A percentile compares a stretch with the other conserved stretches of the same genome.
Conservation (phyloP, 2,113 vertebrate species). For the Salvelinus fontinalis region DNA sequence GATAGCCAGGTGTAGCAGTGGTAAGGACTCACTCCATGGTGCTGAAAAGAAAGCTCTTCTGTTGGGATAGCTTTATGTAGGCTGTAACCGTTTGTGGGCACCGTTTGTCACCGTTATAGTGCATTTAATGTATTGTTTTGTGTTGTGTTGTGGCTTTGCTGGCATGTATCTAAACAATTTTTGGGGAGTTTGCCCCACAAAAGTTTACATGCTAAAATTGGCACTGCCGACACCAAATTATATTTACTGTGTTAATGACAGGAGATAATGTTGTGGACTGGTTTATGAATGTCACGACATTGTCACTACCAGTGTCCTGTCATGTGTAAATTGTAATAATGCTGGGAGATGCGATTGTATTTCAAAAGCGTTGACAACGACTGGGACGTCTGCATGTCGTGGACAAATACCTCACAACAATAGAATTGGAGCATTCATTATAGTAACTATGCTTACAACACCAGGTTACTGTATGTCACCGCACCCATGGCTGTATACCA, state of each 20-base stretch:
- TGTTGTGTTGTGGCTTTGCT: no score
- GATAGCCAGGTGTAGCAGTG: no score
- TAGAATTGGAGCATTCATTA: neutral
- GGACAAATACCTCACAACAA: conserved; percentile 11
- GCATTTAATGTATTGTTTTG: no score
- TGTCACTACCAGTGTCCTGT: neutral
- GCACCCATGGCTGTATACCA: conserved; percentile 25
- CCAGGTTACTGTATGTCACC: neutral
- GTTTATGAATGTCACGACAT: conserved; percentile 12
- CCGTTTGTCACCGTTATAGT: no score
- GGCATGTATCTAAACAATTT: no score
- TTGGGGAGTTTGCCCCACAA: no score
- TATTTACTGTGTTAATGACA: conserved; percentile 1
- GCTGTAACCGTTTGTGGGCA: no score
- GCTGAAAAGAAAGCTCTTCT: no score
- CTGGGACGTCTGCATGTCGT: conserved; percentile 25
- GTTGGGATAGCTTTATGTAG: no score
- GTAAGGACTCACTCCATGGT: no score
- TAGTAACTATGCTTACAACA: no score
- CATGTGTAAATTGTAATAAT: neutral
- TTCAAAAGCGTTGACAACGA: conserved; percentile 34
- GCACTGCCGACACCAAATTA: neutral
- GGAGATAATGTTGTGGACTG: conserved; percentile 6
- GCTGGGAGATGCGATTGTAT: conserved; percentile 25
- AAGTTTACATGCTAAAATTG: no score